Evolutionary conservation across 2,797 vertebrate species (phyloP).

Genomic region (Luscinia megarhynchos): DNA sequence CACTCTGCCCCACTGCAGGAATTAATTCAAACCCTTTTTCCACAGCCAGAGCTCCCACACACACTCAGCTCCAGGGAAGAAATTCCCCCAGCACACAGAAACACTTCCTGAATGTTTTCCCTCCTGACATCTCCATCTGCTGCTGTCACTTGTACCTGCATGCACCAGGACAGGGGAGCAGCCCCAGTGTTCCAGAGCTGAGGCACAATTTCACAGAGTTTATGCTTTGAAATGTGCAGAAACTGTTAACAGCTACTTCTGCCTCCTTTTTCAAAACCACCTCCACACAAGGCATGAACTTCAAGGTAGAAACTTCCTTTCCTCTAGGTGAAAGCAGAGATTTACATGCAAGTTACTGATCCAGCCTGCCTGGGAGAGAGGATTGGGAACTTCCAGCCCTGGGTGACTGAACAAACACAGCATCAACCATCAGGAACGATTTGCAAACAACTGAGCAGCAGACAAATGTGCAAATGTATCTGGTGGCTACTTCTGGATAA

Average conservation of each 20-base stretch:
- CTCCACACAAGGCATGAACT: neutral
- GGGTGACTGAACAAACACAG: neutral
- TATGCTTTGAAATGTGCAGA: neutral
- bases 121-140: neutral
- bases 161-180: neutral
- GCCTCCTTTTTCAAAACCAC: neutral
- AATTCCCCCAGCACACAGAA: neutral
- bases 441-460: neutral
- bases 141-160: neutral
- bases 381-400: neutral
- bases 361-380: neutral
- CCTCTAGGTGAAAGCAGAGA: neutral
- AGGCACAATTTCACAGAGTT: neutral
- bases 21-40: neutral
- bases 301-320: neutral
- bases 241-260: neutral
- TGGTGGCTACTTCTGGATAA: neutral
- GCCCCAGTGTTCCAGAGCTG: neutral
- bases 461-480: neutral
- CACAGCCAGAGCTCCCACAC: neutral
- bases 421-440: fast-evolving
- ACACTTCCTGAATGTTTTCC: neutral
- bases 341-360: neutral
- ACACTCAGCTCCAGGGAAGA: neutral
- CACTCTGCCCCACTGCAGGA: neutral